Evolutionary conservation across 1,140 invertebrate genomes (phyloP).

Genomic region (Ostrea edulis): DNA sequence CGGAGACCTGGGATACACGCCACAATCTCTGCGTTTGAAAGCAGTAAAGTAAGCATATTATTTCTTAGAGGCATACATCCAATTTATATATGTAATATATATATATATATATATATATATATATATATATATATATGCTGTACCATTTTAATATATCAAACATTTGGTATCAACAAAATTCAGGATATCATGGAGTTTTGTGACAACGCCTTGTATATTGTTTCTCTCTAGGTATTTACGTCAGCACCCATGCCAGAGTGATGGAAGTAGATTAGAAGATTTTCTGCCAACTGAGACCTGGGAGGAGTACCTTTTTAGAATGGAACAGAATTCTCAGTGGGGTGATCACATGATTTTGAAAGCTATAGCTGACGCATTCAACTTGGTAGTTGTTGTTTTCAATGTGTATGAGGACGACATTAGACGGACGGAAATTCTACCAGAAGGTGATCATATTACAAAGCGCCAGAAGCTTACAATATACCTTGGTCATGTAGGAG

Average conservation of each 20-base stretch:
- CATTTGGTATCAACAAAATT: too few relatives aligned
- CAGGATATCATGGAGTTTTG: too few relatives aligned
- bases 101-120: too few relatives aligned
- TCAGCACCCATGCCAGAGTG: slow-evolving; percentile 48
- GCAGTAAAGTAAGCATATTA: slow-evolving; percentile 47
- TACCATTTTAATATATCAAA: too few relatives aligned
- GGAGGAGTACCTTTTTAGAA: slow-evolving; percentile 49
- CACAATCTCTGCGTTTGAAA: slow-evolving; percentile 37
- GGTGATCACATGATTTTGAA: slow-evolving; percentile 55
- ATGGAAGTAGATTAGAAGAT: slow-evolving; percentile 50
- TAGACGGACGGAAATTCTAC: not conserved
- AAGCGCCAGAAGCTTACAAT: slow-evolving; percentile 20
- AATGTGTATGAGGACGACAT: slow-evolving; percentile 9
- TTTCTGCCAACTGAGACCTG: slow-evolving; percentile 54
- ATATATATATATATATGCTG: too few relatives aligned
- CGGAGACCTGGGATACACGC: slow-evolving; percentile 45
- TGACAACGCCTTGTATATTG: too few relatives aligned
- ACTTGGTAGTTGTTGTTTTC: slow-evolving; percentile 26
- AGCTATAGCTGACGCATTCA: slow-evolving; percentile 37
- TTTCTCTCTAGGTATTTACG: slow-evolving; percentile 44
- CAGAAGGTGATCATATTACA: not conserved
- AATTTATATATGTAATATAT: too few relatives aligned
- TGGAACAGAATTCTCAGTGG: slow-evolving; percentile 52
- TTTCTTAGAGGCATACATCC: not conserved
- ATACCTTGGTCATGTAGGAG: slow-evolving; percentile 46